Evolutionary conservation across 2,888 invertebrate species (phyloP).

Genomic region (Nipponacmea schrenckii): DNA sequence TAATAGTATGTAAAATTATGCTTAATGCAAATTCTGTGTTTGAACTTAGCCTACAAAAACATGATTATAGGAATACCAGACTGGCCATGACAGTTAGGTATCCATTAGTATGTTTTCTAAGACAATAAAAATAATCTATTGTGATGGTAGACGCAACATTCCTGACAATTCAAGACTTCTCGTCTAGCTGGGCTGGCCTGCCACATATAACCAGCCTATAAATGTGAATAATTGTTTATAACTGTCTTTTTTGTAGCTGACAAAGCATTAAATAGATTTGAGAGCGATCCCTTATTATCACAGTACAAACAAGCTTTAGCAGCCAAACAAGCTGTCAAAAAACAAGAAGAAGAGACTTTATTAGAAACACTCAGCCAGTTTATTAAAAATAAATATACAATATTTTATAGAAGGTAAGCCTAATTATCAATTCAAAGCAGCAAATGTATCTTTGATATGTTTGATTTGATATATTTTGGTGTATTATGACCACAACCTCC

Average conservation of each 20-base stretch:
- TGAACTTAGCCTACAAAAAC: no score
- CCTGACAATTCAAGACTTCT: no score
- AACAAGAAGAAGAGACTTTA: constrained; percentile 5
- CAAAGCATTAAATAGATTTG: constrained; percentile 25
- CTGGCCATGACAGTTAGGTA: no score
- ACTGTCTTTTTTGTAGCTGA: constrained; percentile 3
- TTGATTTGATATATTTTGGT: not conserved
- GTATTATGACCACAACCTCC: not conserved
- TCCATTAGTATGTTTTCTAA: no score
- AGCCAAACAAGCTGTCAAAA: constrained; percentile 19
- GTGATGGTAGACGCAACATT: no score
- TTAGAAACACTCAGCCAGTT: constrained; percentile 16
- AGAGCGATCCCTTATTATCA: constrained; percentile 25
- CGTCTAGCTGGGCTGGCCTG: no score
- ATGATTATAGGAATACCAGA: no score
- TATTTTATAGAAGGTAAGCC: constrained; percentile 25
- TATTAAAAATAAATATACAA: constrained; percentile 22
- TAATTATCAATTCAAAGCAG: not conserved
- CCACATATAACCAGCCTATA: no score
- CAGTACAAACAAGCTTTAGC: constrained; percentile 27
- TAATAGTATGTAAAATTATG: no score
- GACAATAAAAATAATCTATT: no score
- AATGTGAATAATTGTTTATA: no score
- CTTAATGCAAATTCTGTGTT: no score
- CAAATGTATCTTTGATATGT: not conserved